Conservation (phyloP, 2,113 vertebrate genomes). For the Ptychochromis oligacanthus region DNA sequence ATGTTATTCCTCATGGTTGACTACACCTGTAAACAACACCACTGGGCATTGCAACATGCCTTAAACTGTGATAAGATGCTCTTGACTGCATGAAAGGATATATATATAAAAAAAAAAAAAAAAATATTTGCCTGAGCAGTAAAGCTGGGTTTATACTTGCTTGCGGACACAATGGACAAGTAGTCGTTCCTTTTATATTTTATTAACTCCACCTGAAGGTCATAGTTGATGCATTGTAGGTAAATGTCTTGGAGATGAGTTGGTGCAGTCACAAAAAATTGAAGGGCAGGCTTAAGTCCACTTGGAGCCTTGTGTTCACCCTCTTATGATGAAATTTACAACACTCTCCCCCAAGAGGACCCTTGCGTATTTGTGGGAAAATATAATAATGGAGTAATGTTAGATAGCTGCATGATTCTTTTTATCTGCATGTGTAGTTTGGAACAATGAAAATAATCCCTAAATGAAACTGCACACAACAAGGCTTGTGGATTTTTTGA, state of each 20-base stretch:
- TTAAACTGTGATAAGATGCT: not conserved
- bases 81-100: not conserved
- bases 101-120: too few species aligned
- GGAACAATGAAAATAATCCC: too few species aligned
- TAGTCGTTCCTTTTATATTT: not conserved
- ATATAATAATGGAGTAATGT: not conserved
- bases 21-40: not conserved
- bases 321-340: too few species aligned
- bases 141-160: not conserved
- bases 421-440: too few species aligned
- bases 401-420: not conserved
- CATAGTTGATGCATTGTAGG: rapidly evolving
- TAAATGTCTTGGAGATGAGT: not conserved
- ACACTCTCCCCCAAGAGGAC: too few species aligned
- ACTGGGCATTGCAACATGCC: not conserved
- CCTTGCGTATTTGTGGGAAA: not conserved
- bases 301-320: not conserved
- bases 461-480: too few species aligned
- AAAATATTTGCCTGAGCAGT: not conserved
- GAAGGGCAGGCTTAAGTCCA: not conserved
- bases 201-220: not conserved
- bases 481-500: not conserved
- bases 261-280: not conserved
- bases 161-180: not conserved
- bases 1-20: too few species aligned